Conservation (phyloP, 2,888 invertebrate species). For the Eupithecia abbreviata region DNA sequence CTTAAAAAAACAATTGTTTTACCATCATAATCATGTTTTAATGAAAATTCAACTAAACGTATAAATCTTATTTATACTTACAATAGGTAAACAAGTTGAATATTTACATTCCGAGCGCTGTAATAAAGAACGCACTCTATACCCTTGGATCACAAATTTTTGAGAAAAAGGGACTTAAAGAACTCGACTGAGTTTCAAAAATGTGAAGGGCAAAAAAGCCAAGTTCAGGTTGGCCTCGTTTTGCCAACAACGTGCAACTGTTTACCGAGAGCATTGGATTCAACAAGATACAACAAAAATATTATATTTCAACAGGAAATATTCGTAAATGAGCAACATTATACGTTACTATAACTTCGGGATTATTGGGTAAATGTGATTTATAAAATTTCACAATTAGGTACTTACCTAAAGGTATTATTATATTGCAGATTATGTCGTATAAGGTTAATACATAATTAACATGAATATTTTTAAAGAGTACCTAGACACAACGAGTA, state of each 20-base stretch:
- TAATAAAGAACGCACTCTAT: slow-evolving; percentile 56
- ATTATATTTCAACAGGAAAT: neutral
- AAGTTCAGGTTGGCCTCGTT: neutral
- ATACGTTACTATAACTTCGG: neutral
- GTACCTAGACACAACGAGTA: slow-evolving; percentile 60
- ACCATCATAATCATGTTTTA: slow-evolving; percentile 65
- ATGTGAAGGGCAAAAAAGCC: neutral
- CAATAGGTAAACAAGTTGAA: slow-evolving; percentile 73
- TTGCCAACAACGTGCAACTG: neutral
- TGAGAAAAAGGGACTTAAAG: neutral
- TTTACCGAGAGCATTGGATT: neutral
- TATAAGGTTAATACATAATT: slow-evolving; percentile 23
- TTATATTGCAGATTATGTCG: slow-evolving; percentile 23
- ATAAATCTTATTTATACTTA: slow-evolving; percentile 85
- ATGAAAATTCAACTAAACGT: slow-evolving; percentile 84
- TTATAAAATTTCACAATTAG: neutral
- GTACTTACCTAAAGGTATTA: neutral
- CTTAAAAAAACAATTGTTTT: slow-evolving; percentile 16
- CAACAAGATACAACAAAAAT: slow-evolving; percentile 11
- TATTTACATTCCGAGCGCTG: slow-evolving; percentile 67
- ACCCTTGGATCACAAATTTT: slow-evolving; percentile 76
- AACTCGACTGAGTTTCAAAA: slow-evolving; percentile 3
- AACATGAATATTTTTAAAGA: slow-evolving; percentile 43
- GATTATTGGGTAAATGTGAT: neutral
- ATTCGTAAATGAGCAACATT: neutral